These are phyloP conservation scores for Eulemur rubriventer DNA, from an alignment of 2,797 vertebrate species.

Conservation along the genomic window DNA sequence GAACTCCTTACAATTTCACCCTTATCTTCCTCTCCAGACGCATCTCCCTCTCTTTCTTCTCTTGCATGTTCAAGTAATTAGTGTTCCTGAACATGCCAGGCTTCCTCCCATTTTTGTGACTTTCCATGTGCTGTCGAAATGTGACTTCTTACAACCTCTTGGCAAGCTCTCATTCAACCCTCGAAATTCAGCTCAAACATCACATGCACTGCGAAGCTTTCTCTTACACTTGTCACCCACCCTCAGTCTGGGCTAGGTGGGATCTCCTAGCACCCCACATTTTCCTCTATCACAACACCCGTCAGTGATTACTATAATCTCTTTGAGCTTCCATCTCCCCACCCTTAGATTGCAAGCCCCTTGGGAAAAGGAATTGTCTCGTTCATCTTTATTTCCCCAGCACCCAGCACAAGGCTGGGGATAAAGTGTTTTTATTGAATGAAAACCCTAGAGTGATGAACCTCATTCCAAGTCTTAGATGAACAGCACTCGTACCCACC, in stretches of 20 bases:
- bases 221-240: neutral
- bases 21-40: neutral
- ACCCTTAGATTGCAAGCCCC: neutral
- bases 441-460: neutral
- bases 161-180: neutral
- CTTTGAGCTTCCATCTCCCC: neutral
- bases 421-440: neutral
- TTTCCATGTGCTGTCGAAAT: neutral
- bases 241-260: neutral
- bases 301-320: neutral
- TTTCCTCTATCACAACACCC: neutral
- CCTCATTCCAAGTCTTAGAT: neutral
- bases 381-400: conserved; percentile 8
- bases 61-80: neutral
- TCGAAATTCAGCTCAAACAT: neutral
- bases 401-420: neutral
- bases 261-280: neutral
- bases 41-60: neutral
- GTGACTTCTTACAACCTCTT: neutral
- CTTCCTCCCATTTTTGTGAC: neutral
- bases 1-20: neutral
- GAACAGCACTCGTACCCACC: neutral
- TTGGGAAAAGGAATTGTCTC: neutral
- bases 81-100: neutral
- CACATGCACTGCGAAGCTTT: neutral